These are phyloP conservation scores for Junonia oenone DNA, from an alignment of 2,888 invertebrate genomes.

Conservation along the genomic window DNA sequence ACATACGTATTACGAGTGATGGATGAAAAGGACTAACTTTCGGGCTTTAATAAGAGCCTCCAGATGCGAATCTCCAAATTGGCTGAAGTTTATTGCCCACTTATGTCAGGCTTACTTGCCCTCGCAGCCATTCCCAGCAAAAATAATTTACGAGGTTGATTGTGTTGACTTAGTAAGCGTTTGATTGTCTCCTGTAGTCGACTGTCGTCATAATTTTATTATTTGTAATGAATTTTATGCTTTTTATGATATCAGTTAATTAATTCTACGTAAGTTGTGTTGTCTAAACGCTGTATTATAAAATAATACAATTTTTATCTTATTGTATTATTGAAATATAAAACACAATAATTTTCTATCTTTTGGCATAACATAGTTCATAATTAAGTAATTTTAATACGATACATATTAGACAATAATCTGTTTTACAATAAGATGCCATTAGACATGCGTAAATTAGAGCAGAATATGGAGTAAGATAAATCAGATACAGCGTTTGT, in stretches of 20 bases:
- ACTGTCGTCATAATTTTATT: neutral
- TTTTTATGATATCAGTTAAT: too few relatives aligned
- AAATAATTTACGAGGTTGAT: conserved; percentile 77
- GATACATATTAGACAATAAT: neutral
- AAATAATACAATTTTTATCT: too few relatives aligned
- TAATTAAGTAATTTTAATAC: too few relatives aligned
- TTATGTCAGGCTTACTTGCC: conserved; percentile 80
- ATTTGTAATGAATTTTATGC: neutral
- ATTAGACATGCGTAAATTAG: conserved; percentile 2
- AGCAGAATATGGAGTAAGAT: conserved; percentile 16
- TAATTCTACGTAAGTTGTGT: too few relatives aligned
- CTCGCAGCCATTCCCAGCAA: conserved; percentile 72
- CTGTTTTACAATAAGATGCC: neutral
- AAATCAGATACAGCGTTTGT: conserved; percentile 33
- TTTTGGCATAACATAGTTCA: too few relatives aligned
- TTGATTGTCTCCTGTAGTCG: conserved; percentile 52
- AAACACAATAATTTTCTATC: too few relatives aligned
- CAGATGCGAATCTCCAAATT: conserved; percentile 80
- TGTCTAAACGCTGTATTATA: too few relatives aligned
- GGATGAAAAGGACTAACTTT: conserved; percentile 81
- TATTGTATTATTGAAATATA: too few relatives aligned
- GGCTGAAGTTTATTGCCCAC: conserved; percentile 80
- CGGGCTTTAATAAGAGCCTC: conserved; percentile 80
- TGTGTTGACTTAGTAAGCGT: conserved; percentile 66
- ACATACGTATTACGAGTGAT: conserved; percentile 80